phyloP scores from a whole-genome alignment of 2,888 invertebrate genomes.

The Drosophila mimetica region DNA sequence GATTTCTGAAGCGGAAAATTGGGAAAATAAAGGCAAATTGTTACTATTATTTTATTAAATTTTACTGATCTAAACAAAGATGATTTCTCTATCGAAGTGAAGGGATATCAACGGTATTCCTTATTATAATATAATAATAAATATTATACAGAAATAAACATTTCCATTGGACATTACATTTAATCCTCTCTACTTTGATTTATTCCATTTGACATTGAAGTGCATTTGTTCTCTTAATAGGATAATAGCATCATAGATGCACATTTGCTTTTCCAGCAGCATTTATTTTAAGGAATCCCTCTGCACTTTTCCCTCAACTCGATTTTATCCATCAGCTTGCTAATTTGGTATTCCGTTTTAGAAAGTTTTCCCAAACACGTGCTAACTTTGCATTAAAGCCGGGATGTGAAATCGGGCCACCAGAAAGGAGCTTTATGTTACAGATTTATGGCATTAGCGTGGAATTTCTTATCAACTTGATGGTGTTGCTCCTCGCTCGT shows the following conservation, averaged over 20 bases:
- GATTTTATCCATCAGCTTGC: not conserved
- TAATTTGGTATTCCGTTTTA: slow-evolving; percentile 33
- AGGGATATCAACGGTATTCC: no score
- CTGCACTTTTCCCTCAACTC: not conserved
- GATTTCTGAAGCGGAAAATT: not conserved
- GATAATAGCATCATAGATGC: slow-evolving; percentile 4
- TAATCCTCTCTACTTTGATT: not conserved
- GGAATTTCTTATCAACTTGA: slow-evolving; percentile 49
- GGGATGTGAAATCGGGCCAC: not conserved
- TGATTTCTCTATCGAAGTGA: no score
- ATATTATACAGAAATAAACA: not conserved
- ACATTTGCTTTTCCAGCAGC: not conserved
- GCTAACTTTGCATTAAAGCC: slow-evolving; percentile 23
- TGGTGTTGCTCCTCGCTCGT: slow-evolving; percentile 14
- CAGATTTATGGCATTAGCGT: slow-evolving; percentile 45
- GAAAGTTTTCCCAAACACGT: slow-evolving; percentile 7
- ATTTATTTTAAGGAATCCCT: not conserved
- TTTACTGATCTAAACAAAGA: no score
- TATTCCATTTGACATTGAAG: not conserved
- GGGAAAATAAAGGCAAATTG: not conserved
- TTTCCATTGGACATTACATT: not conserved
- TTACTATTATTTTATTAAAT: not conserved
- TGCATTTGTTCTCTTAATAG: not conserved
- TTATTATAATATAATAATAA: no score
- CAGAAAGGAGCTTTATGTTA: slow-evolving; percentile 38